These are phyloP conservation scores for Lophotis ruficrista DNA, from an alignment of 2,113 vertebrate species.

Conservation along the genomic window DNA sequence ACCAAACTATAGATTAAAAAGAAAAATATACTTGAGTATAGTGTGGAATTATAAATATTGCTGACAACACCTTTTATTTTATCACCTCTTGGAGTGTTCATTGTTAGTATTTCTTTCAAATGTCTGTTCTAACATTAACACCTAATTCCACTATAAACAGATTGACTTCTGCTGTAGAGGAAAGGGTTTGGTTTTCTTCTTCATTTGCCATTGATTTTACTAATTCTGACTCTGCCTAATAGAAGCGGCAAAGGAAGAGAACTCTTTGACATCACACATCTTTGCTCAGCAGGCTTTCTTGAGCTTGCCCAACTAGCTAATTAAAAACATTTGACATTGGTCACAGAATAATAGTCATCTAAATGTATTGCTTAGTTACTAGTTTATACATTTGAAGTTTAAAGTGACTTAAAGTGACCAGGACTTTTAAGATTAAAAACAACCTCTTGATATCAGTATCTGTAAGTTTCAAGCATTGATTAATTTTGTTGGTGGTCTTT, in stretches of 20 bases:
- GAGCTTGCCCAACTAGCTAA: not conserved
- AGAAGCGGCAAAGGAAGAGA: not conserved
- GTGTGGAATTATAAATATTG: not conserved
- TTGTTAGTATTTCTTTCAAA: not conserved
- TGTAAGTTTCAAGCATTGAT: not conserved
- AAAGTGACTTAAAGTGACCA: not conserved
- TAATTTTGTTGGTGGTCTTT: not conserved
- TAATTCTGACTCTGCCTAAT: not conserved
- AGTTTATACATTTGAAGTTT: not conserved
- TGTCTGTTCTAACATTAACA: not conserved
- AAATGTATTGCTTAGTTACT: not conserved
- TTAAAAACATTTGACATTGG: slow-evolving; percentile 18
- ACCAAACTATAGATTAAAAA: not conserved
- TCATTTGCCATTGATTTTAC: not conserved
- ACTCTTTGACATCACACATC: not conserved
- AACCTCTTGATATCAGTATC: not conserved
- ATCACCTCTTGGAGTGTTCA: not conserved
- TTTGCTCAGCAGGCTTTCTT: slow-evolving; percentile 7
- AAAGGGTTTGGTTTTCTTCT: not conserved
- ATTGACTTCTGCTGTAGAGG: not conserved
- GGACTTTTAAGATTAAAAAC: not conserved
- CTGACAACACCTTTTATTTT: not conserved
- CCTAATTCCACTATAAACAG: not conserved
- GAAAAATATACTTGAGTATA: not conserved
- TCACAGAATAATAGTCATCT: not conserved